Evolutionary conservation across 2,888 invertebrate genomes (phyloP).

Genomic region (Drosophila pullipes): DNA sequence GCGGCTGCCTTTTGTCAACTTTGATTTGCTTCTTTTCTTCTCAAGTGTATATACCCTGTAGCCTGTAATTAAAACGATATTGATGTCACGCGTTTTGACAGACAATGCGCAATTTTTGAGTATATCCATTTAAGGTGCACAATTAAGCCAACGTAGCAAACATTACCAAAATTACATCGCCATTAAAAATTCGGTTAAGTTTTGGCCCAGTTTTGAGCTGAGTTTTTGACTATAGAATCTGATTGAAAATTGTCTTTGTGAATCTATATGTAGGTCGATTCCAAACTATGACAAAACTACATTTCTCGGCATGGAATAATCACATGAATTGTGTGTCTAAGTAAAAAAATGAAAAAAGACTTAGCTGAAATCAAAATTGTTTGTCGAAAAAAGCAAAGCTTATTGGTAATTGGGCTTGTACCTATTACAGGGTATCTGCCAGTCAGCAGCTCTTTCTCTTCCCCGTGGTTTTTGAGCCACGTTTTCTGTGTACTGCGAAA

Average conservation of each 20-base stretch:
- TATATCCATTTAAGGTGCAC: background rate
- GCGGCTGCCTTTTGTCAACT: conserved; percentile 37
- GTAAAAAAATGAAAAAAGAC: background rate
- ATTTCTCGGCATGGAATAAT: background rate
- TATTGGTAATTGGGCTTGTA: background rate
- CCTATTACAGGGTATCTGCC: background rate
- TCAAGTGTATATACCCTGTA: conserved; percentile 8
- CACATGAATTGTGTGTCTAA: background rate
- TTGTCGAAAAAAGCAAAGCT: too few relatives aligned
- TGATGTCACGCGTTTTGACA: background rate
- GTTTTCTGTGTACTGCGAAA: conserved; percentile 45
- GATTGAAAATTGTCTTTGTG: background rate
- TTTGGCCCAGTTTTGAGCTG: background rate
- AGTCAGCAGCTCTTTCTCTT: background rate
- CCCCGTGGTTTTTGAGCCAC: conserved; percentile 23
- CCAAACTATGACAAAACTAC: background rate
- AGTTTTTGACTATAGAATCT: background rate
- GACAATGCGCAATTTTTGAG: background rate
- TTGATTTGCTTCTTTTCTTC: conserved; percentile 10
- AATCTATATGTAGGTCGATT: background rate
- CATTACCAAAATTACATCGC: background rate
- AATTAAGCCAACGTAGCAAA: background rate
- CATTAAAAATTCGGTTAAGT: background rate
- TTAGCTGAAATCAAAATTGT: background rate
- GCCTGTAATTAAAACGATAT: background rate